phyloP scores from a whole-genome alignment of 2,113 vertebrate species.

The Diphyllodes magnificus region DNA sequence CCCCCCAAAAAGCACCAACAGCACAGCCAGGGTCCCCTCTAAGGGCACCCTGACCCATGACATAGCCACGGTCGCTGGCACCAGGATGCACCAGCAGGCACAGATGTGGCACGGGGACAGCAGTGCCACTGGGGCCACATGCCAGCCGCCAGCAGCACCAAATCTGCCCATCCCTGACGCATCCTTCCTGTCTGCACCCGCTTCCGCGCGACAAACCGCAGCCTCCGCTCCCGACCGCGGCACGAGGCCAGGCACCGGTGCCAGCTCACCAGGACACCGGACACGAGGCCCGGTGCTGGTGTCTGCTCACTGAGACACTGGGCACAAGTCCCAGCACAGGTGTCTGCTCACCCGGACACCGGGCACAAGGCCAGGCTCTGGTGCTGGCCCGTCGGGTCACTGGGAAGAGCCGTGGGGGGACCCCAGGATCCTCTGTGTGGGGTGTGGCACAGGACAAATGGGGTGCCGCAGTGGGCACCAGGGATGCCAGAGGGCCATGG shows the following conservation, averaged over 20 bases:
- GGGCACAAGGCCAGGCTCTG: background rate
- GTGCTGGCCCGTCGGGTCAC: background rate
- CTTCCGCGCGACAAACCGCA: slow-evolving; percentile 2
- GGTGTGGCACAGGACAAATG: fast-evolving
- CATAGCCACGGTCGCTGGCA: background rate
- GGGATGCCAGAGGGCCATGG: no score
- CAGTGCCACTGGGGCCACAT: background rate
- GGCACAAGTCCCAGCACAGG: background rate
- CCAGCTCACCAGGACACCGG: background rate
- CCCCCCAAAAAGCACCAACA: background rate
- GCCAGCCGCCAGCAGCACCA: background rate
- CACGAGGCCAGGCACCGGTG: background rate
- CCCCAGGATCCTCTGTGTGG: fast-evolving
- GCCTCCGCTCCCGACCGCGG: background rate
- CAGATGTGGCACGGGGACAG: background rate
- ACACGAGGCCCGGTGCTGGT: fast-evolving
- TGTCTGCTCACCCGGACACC: background rate
- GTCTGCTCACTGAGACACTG: fast-evolving
- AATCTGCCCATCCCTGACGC: background rate
- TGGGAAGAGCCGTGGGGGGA: fast-evolving
- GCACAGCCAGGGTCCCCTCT: background rate
- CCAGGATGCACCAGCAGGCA: background rate
- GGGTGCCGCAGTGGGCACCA: background rate
- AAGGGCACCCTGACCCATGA: background rate
- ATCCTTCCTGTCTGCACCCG: slow-evolving; percentile 8